Percentiles rank a stretch among this genome's conserved stretches.
Evolutionary conservation across 2,888 invertebrate genomes (phyloP).

Genomic region (Mycalesis mineus): DNA sequence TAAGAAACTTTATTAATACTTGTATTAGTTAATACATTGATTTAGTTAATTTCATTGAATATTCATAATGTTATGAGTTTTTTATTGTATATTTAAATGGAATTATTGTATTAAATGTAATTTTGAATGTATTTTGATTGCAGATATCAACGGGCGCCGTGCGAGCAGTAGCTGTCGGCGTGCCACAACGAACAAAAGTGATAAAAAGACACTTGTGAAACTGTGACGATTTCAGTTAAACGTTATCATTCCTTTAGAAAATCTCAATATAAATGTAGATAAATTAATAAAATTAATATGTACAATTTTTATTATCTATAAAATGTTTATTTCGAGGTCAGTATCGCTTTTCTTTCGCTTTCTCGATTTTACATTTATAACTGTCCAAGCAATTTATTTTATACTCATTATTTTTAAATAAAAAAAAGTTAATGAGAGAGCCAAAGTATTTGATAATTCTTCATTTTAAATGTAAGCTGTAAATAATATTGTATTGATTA

Average conservation of each 20-base stretch:
- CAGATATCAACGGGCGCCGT: slow-evolving; percentile 75
- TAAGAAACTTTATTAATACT: no score
- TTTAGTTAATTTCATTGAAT: no score
- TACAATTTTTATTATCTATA: slow-evolving; percentile 47
- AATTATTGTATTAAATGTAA: no score
- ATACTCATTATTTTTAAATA: slow-evolving; percentile 59
- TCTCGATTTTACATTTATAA: slow-evolving; percentile 34
- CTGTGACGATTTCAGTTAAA: slow-evolving; percentile 57
- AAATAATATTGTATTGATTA: slow-evolving; percentile 34
- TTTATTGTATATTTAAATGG: no score
- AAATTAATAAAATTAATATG: slow-evolving; percentile 48
- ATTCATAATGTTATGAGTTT: no score
- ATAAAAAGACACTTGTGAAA: slow-evolving; percentile 54
- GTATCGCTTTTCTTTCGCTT: slow-evolving; percentile 48
- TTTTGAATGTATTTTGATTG: slow-evolving; percentile 24
- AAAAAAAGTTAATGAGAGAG: slow-evolving; percentile 50
- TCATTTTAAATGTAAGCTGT: slow-evolving; percentile 53
- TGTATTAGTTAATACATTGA: no score
- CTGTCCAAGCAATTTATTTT: slow-evolving; percentile 41
- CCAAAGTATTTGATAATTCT: slow-evolving; percentile 62
- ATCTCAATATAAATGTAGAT: slow-evolving; percentile 53
- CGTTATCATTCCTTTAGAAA: slow-evolving; percentile 51
- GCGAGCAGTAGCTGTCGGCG: slow-evolving; percentile 67
- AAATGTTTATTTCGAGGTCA: slow-evolving; percentile 42
- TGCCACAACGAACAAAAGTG: slow-evolving; percentile 69